Evolutionary conservation across 2,888 invertebrate genomes (phyloP), one percentile per base, ranked within the genome.

Genomic region (Hermodice carunculata): DNA sequence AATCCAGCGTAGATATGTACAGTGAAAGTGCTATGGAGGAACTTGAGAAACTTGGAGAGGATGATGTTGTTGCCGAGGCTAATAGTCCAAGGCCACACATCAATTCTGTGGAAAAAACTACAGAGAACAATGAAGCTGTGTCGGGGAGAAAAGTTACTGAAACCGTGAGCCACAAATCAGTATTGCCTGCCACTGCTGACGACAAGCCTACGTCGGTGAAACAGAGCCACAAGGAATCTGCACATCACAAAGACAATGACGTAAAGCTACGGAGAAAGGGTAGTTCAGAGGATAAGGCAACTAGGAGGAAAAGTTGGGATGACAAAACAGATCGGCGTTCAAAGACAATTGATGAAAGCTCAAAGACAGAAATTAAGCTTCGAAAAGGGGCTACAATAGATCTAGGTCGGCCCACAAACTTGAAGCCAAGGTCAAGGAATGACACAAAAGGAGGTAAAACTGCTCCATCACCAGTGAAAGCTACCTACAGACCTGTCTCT

Each of bases 1-100:
- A n/a, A n/a, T n/a, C n/a, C n/a, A n/a, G 26, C 22, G 51, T 40
- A 24, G 60, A 64, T 44, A 19, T 58, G 42, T 59, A 64, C 34
- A 64, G 59, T 43, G 64, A 49, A 32, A 58, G 28, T 51, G 82
- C 83, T 3, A 78, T 83, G 82, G 81, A 80, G 56, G 82, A 84
- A 69, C 71, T 84, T 40, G 82, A 84, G 71, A 76, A 74, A 61
- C 57, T 82, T 8, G 78, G 76, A 0, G 71, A 71, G 31, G 40
- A 28, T 17, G 40, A 52, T 34, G 58, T n/a, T n/a, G n/a, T n/a
- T n/a, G n/a, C n/a, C n/a, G n/a, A n/a, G n/a, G n/a, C n/a, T n/a
- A n/a, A n/a, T n/a, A n/a, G n/a, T n/a, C n/a, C n/a, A n/a, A n/a
- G n/a, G n/a, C n/a, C n/a, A n/a, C n/a, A n/a, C n/a, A n/a, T n/a